A percentile compares a stretch with the other conserved stretches of the same genome.
These are phyloP conservation scores for Microctenopoma stevenorrisi DNA, from an alignment of 2,797 vertebrate species.

Conservation along the genomic window DNA sequence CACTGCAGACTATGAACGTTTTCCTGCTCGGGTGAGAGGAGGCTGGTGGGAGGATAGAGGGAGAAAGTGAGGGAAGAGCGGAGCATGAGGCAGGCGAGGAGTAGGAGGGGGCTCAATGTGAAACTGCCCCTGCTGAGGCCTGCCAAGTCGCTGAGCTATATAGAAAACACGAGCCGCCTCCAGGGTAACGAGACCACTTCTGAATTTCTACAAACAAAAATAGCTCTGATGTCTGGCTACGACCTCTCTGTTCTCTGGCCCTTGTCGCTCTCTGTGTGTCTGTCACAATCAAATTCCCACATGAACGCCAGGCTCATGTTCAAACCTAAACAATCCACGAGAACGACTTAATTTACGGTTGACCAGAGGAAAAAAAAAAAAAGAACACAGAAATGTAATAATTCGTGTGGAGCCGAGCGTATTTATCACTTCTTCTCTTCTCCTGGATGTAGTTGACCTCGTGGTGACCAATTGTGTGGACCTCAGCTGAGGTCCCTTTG, in stretches of 20 bases:
- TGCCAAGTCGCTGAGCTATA: constrained; percentile 88
- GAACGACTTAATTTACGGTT: constrained; percentile 65
- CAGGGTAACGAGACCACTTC: constrained; percentile 83
- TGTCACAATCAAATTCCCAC: constrained; percentile 79
- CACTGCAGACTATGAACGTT: constrained; percentile 89
- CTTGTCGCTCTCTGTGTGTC: constrained; percentile 60
- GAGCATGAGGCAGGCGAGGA: constrained; percentile 38
- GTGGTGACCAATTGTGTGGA: constrained; percentile 73
- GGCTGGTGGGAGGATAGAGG: constrained; percentile 59
- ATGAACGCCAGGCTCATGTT: constrained; percentile 64
- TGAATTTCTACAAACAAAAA: constrained; percentile 84
- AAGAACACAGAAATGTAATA: constrained; percentile 71
- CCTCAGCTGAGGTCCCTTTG: constrained; percentile 74
- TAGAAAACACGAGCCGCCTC: constrained; percentile 87
- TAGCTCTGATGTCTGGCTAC: constrained; percentile 76
- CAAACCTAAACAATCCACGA: constrained; percentile 51
- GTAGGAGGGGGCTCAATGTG: constrained; percentile 75
- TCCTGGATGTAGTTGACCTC: constrained; percentile 76
- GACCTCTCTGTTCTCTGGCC: constrained; percentile 71
- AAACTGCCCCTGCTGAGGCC: constrained; percentile 81
- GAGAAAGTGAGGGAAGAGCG: constrained; percentile 56
- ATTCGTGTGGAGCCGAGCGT: constrained; percentile 65
- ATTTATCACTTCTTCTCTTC: constrained; percentile 77
- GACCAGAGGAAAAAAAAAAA: constrained; percentile 1
- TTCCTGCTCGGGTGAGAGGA: constrained; percentile 86